Percentiles rank a stretch among this genome's conserved stretches.
Evolutionary conservation across 2,797 vertebrate genomes (phyloP).

Genomic region (Rhincodon typus): DNA sequence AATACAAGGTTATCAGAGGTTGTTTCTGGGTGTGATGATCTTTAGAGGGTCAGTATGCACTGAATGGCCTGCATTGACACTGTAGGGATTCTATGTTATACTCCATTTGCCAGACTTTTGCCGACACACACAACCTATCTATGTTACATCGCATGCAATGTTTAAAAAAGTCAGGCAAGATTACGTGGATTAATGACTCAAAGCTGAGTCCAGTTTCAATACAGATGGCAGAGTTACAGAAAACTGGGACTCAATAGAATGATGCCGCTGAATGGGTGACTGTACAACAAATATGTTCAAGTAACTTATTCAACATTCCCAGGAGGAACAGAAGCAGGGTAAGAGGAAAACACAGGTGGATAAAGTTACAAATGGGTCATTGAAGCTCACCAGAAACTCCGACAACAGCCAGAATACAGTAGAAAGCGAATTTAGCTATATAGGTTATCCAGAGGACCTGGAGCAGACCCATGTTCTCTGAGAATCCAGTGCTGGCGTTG

Average conservation of each 20-base stretch:
- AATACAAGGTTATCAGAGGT: too few relatives aligned
- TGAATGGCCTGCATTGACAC: too few relatives aligned
- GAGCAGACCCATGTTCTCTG: neutral
- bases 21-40: too few relatives aligned
- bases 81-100: too few relatives aligned
- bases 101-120: too few relatives aligned
- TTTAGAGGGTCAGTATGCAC: too few relatives aligned
- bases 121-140: too few relatives aligned
- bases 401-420: neutral
- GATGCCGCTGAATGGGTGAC: neutral
- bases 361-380: neutral
- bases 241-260: neutral
- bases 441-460: neutral
- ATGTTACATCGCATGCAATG: neutral
- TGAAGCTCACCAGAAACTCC: neutral
- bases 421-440: neutral
- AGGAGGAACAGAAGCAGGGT: neutral
- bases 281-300: neutral
- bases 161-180: neutral
- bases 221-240: neutral
- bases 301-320: neutral
- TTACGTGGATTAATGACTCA: neutral
- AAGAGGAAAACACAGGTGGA: neutral
- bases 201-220: neutral
- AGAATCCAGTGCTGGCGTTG: neutral